Evolutionary conservation across 2,113 vertebrate genomes (phyloP), one percentile per base, ranked within the genome.

Genomic region (Poecile atricapillus): DNA sequence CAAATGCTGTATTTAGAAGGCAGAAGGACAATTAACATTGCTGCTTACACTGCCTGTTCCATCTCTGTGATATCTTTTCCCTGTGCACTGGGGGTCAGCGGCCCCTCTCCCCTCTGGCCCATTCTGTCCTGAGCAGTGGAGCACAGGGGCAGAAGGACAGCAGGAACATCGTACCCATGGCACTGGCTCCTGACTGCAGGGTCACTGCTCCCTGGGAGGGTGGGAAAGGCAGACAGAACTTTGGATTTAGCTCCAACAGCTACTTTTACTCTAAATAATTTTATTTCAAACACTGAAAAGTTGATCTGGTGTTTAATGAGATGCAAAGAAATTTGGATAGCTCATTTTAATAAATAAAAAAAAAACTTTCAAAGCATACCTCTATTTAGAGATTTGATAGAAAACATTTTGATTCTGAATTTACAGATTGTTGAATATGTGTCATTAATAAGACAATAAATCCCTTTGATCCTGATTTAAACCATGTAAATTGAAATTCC

Each of bases 331-430:
- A 43, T 69, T 64, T 55, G 23, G 33, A 11, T 41, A 60, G 18
- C 41, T 68, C 33, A 46, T 89, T 89, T 89, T 28, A 71, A 75
- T 70, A 69, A 73, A 88, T 43, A 43, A 58, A 64, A 58, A 73
- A 73, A 58, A 46, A 63, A 33, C 7, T 64, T 76, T 73, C 23
- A 77, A 87, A 89, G 35, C 27, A 64, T 14, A 73, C 5, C 27
- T 77, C n/a, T 81, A 25, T 68, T 76, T 37, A 76, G 68, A 44
- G 22, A 76, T 70, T 55, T 86, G 31, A 76, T 8, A 64, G 80
- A 87, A 70, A 89, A 47, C 18, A n/a, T 52, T 79, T 55, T 60
- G 35, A 62, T 60, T 70, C 52, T 69, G 23, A 79, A 89, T 70
- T 86, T 70, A 46, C n/a, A 25, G 37, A 56, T 43, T 83, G 33